Percentiles rank a stretch among this genome's conserved stretches.
phyloP scores from a whole-genome alignment of 2,888 invertebrate genomes.

The Schizotus pectinicornis region DNA sequence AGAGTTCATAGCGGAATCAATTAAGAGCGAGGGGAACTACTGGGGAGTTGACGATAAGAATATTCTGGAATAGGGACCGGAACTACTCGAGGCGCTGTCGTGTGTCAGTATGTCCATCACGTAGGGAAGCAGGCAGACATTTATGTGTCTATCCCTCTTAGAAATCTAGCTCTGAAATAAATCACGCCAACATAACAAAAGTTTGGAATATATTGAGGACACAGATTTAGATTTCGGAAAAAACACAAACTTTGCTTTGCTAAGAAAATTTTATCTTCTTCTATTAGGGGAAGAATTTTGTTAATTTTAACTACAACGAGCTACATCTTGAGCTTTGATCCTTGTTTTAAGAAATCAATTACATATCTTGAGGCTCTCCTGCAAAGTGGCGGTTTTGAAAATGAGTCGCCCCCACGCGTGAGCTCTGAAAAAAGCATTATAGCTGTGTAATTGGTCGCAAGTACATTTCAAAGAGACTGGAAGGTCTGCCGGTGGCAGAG shows the following conservation, averaged over 20 bases:
- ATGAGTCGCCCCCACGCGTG: no score
- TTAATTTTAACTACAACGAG: no score
- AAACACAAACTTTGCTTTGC: no score
- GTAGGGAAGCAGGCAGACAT: constrained; percentile 46
- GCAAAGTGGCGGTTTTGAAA: no score
- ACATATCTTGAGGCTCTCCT: no score
- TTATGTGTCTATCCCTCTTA: constrained; percentile 13
- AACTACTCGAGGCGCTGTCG: constrained; percentile 46
- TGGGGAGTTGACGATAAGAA: constrained; percentile 47
- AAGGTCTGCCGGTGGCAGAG: constrained; percentile 41
- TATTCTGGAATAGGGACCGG: constrained; percentile 45
- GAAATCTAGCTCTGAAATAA: constrained; percentile 3
- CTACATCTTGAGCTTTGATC: no score
- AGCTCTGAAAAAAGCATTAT: constrained; percentile 2
- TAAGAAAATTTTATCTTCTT: no score
- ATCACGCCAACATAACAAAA: no score
- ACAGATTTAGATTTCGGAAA: no score
- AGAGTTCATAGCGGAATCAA: constrained; percentile 35
- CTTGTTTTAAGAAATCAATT: no score
- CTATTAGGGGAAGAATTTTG: no score
- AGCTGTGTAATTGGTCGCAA: constrained; percentile 22
- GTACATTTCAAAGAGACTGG: constrained; percentile 41
- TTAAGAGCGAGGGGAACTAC: constrained; percentile 44
- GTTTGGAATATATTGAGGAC: no score
- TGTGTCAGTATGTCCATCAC: constrained; percentile 56